Base-by-base conservation (phyloP, 2,113 vertebrate species). In the Hirundichthys speculiger region DNA sequence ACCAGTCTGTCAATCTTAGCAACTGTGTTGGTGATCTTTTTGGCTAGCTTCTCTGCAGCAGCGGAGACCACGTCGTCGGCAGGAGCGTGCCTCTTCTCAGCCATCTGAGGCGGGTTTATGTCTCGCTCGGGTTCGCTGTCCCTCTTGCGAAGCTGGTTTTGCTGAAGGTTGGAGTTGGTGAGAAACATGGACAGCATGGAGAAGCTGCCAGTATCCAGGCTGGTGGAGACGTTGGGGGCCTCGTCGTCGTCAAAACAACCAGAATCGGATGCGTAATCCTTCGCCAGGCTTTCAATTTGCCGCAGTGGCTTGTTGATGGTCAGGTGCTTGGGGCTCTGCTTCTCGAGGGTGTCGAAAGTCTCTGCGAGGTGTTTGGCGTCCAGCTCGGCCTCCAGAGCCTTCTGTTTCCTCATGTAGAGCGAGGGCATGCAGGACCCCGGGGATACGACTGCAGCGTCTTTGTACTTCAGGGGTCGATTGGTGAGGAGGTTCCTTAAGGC, bases 211-310 rank as follows among this genome's bases (percentile, higher is more conserved):
- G 94, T 92, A 70, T 97, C 94, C 5, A 95, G 88, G 0, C 94
- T 93, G 0, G 93, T 92, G 0, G 96, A 95, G 60, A 95, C 43
- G 3, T 96, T 96, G 2, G 97, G 97, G 1, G 93, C 96, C 0
- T 99, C 97, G 0, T 99, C 97, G 0, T 99, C 97, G 0, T 98
- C 97, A 0, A 99, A 99, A 77, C 97, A 99, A 55, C 97, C 97
- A 0, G 97, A 99, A 80, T 99, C 98, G 0, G 97, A 98, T 1
- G 97, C 97, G 0, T 98, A 99, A 78, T 99, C 98, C 82, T 95
- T 96, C 9, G 93, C 96, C 80, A 98, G 89, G 67, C 93, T 97
- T 25, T 99, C 96, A 51, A 97, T 94, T 88, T 96, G 96, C 3
- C 95, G 70, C 30, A 92, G 66, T 0, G 95, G 94, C 79, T 96